Conservation (phyloP, 2,888 invertebrate species). For the Cremastinae sp. region DNA sequence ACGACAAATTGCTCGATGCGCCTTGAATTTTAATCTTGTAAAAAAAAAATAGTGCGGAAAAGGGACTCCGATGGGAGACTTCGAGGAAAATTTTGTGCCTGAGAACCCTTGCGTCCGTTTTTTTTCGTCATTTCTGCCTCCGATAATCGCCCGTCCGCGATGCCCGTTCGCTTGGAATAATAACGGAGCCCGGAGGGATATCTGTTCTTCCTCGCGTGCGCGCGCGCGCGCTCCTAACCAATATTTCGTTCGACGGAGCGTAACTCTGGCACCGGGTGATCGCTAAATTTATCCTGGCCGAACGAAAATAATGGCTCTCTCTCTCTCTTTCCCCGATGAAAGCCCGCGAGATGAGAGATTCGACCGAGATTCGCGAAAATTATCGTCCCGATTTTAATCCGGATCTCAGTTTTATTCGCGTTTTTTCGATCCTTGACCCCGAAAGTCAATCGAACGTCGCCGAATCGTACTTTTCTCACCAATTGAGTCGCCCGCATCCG, state of each 20-base stretch:
- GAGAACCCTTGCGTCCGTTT: not conserved
- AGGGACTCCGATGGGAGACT: not conserved
- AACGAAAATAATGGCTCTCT: slow-evolving; percentile 54
- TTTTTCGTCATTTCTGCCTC: slow-evolving; percentile 14
- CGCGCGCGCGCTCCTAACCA: slow-evolving; percentile 12
- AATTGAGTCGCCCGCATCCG: slow-evolving; percentile 50
- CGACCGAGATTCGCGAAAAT: not conserved
- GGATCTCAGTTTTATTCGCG: not conserved
- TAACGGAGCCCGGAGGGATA: slow-evolving; percentile 25
- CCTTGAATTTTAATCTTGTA: slow-evolving; percentile 15
- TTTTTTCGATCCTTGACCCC: slow-evolving; percentile 34
- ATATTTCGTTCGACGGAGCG: slow-evolving; percentile 43
- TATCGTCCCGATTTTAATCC: no score
- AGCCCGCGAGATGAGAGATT: not conserved
- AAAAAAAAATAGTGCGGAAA: not conserved
- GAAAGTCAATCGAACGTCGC: slow-evolving; percentile 1
- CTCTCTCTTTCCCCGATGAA: slow-evolving; percentile 36
- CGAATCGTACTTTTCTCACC: slow-evolving; percentile 35
- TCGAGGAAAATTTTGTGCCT: slow-evolving; percentile 13
- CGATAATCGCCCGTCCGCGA: slow-evolving; percentile 36
- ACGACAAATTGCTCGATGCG: slow-evolving; percentile 23
- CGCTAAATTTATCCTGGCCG: slow-evolving; percentile 56
- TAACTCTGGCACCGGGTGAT: slow-evolving; percentile 34
- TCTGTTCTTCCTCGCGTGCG: not conserved
- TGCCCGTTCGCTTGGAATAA: slow-evolving; percentile 51